Evolutionary conservation across 1,140 invertebrate species (phyloP).

Genomic region (Kradibia gibbosae): DNA sequence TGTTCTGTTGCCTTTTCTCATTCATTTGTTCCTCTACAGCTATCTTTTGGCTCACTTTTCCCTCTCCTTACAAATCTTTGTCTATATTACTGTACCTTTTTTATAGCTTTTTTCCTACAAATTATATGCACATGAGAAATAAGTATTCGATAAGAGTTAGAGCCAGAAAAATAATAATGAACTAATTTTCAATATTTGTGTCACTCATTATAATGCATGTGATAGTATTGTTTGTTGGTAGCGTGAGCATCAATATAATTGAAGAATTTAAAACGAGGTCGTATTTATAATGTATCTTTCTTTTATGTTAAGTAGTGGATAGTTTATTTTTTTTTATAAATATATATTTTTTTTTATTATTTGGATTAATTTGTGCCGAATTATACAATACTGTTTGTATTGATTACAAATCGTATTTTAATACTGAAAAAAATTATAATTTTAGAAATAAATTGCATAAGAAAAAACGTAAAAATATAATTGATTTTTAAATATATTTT

Average conservation of each 20-base stretch:
- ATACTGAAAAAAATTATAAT: too few species aligned
- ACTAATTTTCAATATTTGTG: not conserved
- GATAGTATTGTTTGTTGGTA: not conserved
- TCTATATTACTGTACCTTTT: not conserved
- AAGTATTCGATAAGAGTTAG: not conserved
- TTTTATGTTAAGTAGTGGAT: too few species aligned
- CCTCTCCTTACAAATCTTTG: not conserved
- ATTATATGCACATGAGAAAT: not conserved
- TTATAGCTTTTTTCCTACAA: not conserved
- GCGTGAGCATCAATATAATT: not conserved
- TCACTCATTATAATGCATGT: not conserved
- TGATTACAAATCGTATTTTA: too few species aligned
- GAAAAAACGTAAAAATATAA: too few species aligned
- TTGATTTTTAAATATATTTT: too few species aligned
- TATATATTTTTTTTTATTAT: too few species aligned
- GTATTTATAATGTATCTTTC: too few species aligned
- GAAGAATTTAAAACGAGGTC: too few species aligned
- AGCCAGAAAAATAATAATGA: not conserved
- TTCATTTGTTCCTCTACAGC: not conserved
- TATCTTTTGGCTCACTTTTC: not conserved
- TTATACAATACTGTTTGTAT: too few species aligned
- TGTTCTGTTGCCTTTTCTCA: not conserved
- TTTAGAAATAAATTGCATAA: too few species aligned
- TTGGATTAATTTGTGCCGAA: too few species aligned
- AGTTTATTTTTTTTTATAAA: too few species aligned